Conservation (phyloP, 2,888 invertebrate genomes). For the Drosophila robusta region DNA sequence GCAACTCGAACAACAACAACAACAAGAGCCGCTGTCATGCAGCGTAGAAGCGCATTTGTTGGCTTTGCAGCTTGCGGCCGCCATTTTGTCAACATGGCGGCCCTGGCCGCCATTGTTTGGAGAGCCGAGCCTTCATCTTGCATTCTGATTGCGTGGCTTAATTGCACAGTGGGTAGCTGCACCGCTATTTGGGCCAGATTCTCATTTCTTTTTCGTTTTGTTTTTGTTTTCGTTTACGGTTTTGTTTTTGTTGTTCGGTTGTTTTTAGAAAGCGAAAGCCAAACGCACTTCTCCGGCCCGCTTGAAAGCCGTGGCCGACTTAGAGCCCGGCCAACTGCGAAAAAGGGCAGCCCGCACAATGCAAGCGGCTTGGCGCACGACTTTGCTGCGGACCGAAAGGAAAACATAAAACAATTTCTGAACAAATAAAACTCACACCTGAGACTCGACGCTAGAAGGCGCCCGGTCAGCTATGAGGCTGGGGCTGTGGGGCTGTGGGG, state of each 20-base stretch:
- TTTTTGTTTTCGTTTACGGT: constrained; percentile 6
- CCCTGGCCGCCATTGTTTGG: constrained; percentile 57
- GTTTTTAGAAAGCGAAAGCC: constrained; percentile 52
- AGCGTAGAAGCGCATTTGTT: constrained; percentile 57
- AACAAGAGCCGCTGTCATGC: constrained; percentile 39
- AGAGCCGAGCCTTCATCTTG: constrained; percentile 74
- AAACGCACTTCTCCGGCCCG: constrained; percentile 55
- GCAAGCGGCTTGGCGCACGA: constrained; percentile 15
- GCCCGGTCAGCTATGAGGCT: constrained; percentile 34
- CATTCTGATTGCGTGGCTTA: constrained; percentile 77
- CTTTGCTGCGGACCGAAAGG: constrained; percentile 31
- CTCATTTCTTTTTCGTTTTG: constrained; percentile 5
- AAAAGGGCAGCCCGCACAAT: constrained; percentile 7
- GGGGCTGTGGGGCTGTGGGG: constrained; percentile 1
- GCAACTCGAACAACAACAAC: constrained; percentile 20
- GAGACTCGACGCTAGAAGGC: constrained; percentile 36
- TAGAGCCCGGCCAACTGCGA: constrained; percentile 9
- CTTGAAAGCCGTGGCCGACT: constrained; percentile 51
- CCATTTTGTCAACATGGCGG: constrained; percentile 68
- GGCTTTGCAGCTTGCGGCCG: constrained; percentile 71
- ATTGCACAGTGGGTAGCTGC: constrained; percentile 56
- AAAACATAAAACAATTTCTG: constrained; percentile 59
- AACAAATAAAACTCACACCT: constrained; percentile 76
- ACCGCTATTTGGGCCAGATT: constrained; percentile 49
- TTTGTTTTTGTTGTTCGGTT: background rate